Evolutionary conservation across 2,797 vertebrate genomes (phyloP).

Genomic region (Vultur gryphus): DNA sequence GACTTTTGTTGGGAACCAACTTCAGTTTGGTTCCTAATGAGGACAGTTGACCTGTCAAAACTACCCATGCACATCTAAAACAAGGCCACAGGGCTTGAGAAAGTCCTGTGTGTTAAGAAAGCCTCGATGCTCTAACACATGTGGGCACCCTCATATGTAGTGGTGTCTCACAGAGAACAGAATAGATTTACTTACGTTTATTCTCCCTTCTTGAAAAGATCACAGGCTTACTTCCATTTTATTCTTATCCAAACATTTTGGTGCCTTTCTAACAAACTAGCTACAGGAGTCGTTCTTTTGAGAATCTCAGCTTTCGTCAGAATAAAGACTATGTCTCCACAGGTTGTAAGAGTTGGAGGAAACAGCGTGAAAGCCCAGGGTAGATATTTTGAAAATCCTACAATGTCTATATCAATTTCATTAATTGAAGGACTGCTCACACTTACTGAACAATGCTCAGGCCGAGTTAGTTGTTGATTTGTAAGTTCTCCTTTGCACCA

Average conservation of each 20-base stretch:
- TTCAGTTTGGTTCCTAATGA: background rate
- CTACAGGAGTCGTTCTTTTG: background rate
- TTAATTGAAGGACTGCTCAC: background rate
- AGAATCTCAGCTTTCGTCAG: background rate
- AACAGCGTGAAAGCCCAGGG: background rate
- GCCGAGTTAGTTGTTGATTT: background rate
- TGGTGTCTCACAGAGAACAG: background rate
- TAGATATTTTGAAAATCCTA: background rate
- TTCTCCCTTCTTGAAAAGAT: background rate
- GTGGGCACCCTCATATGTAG: background rate
- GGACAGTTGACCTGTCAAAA: background rate
- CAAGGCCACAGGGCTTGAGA: background rate
- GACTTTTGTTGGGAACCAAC: background rate
- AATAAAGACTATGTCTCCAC: background rate
- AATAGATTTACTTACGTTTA: background rate
- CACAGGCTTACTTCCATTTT: background rate
- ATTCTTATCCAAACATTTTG: background rate
- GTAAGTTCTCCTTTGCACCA: background rate
- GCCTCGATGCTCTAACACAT: fast-evolving
- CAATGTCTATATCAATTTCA: background rate
- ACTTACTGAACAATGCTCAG: background rate
- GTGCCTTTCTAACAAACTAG: background rate
- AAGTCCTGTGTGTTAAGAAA: background rate
- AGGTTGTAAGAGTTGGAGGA: background rate
- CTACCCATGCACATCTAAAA: background rate